Percentiles rank a stretch among this genome's conserved stretches.
Evolutionary conservation across 2,797 vertebrate species (phyloP).

Genomic region (Pelodytes ibericus): DNA sequence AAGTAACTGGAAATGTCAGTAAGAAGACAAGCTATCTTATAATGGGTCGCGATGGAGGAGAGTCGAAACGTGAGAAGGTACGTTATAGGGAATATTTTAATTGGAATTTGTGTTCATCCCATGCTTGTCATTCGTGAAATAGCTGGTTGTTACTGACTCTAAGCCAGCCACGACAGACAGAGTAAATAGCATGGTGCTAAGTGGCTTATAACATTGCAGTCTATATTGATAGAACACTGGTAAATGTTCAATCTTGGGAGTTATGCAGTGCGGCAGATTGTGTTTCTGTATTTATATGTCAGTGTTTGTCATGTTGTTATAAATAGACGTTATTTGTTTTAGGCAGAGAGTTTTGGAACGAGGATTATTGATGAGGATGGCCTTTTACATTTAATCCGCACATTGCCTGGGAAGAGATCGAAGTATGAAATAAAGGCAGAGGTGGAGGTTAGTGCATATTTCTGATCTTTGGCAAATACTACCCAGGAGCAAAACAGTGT

Average conservation of each 20-base stretch:
- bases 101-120: too few species aligned
- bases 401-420: conserved; percentile 93
- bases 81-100: not conserved
- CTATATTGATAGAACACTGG: too few species aligned
- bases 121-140: too few species aligned
- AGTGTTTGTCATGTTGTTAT: too few species aligned
- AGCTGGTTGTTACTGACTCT: too few species aligned
- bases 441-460: conserved; percentile 78
- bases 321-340: conserved; percentile 45
- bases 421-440: conserved; percentile 91
- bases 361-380: conserved; percentile 91
- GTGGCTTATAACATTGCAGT: too few species aligned
- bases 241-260: too few species aligned
- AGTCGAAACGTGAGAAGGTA: conserved; percentile 91
- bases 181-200: too few species aligned
- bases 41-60: conserved; percentile 89
- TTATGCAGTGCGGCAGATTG: not conserved
- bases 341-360: conserved; percentile 90
- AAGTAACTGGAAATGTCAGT: conserved; percentile 93
- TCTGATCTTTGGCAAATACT: too few species aligned
- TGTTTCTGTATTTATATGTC: not conserved
- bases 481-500: too few species aligned
- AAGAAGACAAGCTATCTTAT: conserved; percentile 94
- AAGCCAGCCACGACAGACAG: too few species aligned
- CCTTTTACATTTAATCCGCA: conserved; percentile 87